These are phyloP conservation scores for Esox lucius DNA, from an alignment of 2,797 vertebrate genomes.

Conservation along the genomic window DNA sequence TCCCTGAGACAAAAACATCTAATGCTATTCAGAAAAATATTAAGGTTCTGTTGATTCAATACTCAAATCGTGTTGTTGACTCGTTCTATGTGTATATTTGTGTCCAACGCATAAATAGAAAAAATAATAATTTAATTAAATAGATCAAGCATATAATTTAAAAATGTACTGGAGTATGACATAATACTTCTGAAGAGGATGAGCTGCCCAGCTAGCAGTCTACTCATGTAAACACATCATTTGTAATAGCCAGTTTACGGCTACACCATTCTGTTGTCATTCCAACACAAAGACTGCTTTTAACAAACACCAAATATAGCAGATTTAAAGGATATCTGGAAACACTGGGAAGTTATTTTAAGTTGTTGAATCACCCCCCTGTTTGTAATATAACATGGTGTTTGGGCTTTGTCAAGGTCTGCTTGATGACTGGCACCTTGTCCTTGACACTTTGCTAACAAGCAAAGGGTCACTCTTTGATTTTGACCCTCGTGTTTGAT, in stretches of 20 bases:
- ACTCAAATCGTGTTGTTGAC: no score
- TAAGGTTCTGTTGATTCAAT: no score
- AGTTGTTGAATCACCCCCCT: background rate
- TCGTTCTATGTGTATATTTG: no score
- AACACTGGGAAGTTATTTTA: background rate
- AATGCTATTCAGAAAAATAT: background rate
- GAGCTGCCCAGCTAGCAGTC: no score
- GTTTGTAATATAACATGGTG: background rate
- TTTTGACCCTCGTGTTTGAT: conserved; percentile 13
- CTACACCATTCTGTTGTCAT: background rate
- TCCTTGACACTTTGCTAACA: background rate
- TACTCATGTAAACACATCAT: no score
- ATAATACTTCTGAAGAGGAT: no score
- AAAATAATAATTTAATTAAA: background rate
- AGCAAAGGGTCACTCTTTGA: conserved; percentile 30
- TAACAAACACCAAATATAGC: no score
- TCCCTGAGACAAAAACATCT: background rate
- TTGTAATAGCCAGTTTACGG: no score
- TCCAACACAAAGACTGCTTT: no score
- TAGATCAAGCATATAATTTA: no score
- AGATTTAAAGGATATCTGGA: background rate
- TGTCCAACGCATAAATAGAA: background rate
- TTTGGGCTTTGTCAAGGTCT: conserved; percentile 11
- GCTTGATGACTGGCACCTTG: conserved; percentile 11
- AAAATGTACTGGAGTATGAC: no score